A percentile compares a stretch with the other conserved stretches of the same genome.
Conservation (phyloP, 2,888 invertebrate genomes). For the Leptinotarsa haldemani region DNA sequence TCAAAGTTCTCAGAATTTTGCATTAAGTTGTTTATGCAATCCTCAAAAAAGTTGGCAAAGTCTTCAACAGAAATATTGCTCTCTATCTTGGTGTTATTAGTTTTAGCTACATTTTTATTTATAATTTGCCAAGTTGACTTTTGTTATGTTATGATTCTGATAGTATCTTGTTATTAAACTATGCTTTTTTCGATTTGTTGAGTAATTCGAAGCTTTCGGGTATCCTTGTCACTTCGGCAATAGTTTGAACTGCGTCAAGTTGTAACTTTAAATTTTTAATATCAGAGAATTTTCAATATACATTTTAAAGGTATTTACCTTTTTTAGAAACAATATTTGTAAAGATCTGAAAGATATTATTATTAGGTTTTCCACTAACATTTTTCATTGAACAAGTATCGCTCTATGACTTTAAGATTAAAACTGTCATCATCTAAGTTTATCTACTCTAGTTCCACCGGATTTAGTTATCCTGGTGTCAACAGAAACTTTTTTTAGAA, state of each 20-base stretch:
- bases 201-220: neutral
- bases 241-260: neutral
- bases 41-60: too few relatives aligned
- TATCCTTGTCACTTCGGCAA: neutral
- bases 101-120: neutral
- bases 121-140: neutral
- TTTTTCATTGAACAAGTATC: neutral
- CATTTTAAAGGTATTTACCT: neutral
- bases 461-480: neutral
- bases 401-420: neutral
- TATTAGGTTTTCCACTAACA: neutral
- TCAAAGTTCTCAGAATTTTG: neutral
- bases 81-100: too few relatives aligned
- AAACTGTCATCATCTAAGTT: neutral
- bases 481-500: neutral
- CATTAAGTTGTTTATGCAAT: neutral
- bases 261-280: neutral
- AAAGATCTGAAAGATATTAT: too few relatives aligned
- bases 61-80: too few relatives aligned
- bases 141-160: neutral
- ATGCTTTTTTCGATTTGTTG: neutral
- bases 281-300: neutral
- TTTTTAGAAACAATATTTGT: too few relatives aligned
- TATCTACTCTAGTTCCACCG: slow-evolving; percentile 4
- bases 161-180: neutral